Conservation (phyloP, 2,113 vertebrate species). For the Petromus typicus region DNA sequence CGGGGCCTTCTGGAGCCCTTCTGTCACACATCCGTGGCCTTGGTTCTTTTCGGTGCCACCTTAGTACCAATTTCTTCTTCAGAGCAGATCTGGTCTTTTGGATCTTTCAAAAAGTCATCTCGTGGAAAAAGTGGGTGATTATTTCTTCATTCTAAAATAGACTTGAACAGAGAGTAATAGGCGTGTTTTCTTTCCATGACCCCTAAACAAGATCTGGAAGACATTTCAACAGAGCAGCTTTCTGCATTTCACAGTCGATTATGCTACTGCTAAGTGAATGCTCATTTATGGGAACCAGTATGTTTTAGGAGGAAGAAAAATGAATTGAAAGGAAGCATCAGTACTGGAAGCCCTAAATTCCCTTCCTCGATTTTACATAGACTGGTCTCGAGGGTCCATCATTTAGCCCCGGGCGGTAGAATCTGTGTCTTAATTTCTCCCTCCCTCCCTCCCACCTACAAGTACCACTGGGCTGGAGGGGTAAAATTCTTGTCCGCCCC, state of each 20-base stretch:
- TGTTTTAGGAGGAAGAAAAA: background rate
- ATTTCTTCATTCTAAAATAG: slow-evolving; percentile 26
- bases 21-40: background rate
- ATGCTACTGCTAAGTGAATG: background rate
- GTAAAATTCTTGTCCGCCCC: slow-evolving; percentile 57
- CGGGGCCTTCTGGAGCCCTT: background rate
- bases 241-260: slow-evolving; percentile 32
- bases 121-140: background rate
- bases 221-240: background rate
- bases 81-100: background rate
- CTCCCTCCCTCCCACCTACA: slow-evolving; percentile 71
- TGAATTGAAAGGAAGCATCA: slow-evolving; percentile 23
- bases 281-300: background rate
- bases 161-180: slow-evolving; percentile 25
- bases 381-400: slow-evolving; percentile 30
- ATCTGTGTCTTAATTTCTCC: slow-evolving; percentile 72
- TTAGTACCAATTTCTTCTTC: background rate
- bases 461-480: slow-evolving; percentile 34
- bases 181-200: background rate
- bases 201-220: slow-evolving; percentile 10
- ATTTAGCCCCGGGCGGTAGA: slow-evolving; percentile 62
- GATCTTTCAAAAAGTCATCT: background rate
- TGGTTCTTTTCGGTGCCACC: background rate
- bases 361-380: slow-evolving; percentile 25
- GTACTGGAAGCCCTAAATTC: slow-evolving; percentile 15